Evolutionary conservation across 2,888 invertebrate genomes (phyloP).

Genomic region (Dilophus febrilis): DNA sequence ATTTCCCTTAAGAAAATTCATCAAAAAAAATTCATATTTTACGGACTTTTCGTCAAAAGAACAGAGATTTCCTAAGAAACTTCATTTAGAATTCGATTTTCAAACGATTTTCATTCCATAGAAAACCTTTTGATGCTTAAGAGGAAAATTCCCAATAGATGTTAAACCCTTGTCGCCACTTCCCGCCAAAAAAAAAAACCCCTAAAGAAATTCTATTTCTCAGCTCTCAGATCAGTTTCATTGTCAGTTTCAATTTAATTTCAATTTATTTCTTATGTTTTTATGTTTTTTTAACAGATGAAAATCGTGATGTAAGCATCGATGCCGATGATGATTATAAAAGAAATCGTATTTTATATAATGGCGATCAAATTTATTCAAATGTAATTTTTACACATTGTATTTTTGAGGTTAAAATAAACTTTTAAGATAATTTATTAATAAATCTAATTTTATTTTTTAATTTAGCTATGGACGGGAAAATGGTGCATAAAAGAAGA

Average conservation of each 20-base stretch:
- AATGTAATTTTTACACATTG: constrained; percentile 76
- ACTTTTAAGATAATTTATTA: background rate
- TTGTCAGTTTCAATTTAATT: constrained; percentile 2
- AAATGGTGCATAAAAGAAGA: constrained; percentile 89
- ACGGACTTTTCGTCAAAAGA: no score
- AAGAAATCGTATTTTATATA: constrained; percentile 73
- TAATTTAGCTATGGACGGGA: constrained; percentile 75
- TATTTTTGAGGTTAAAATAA: background rate
- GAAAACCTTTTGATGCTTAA: no score
- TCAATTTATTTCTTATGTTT: background rate
- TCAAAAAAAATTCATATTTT: no score
- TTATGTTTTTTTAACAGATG: constrained; percentile 41
- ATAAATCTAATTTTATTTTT: constrained; percentile 10
- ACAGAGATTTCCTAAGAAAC: no score
- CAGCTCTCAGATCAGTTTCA: no score
- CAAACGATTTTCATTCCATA: no score
- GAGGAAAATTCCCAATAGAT: background rate
- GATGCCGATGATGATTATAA: constrained; percentile 78
- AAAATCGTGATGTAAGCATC: constrained; percentile 75
- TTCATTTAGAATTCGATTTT: no score
- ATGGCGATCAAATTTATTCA: constrained; percentile 76
- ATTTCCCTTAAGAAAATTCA: no score
- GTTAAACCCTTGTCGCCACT: background rate
- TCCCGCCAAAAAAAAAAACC: background rate
- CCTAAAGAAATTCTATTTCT: background rate